A percentile compares a stretch with the other conserved stretches of the same genome.
Conservation (phyloP, 2,797 vertebrate genomes). For the Lophius americanus region DNA sequence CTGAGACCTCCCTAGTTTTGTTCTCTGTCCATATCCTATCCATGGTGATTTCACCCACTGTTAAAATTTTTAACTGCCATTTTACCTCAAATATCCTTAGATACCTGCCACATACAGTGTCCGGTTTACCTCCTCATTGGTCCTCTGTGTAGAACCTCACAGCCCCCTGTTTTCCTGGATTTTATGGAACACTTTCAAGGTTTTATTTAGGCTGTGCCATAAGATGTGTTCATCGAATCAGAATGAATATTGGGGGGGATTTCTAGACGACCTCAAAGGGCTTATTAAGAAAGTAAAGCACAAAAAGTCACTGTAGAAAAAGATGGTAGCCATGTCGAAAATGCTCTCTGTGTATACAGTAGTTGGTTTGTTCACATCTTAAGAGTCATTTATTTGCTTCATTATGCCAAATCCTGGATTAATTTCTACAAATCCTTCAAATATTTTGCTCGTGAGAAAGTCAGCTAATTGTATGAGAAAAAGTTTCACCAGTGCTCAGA, state of each 20-base stretch:
- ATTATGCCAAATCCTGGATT: conserved; percentile 9
- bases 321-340: conserved; percentile 18
- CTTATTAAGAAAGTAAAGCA: conserved; percentile 29
- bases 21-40: conserved; percentile 46
- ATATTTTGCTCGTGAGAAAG: not conserved
- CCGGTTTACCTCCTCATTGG: conserved; percentile 46
- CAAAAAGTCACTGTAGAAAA: conserved; percentile 39
- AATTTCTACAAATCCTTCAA: not conserved
- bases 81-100: conserved; percentile 41
- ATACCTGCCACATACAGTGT: conserved; percentile 48
- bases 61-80: conserved; percentile 39
- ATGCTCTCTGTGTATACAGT: conserved; percentile 4
- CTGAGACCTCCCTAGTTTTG: conserved; percentile 41
- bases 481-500: not conserved
- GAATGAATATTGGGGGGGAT: conserved; percentile 25
- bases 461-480: no score
- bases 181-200: conserved; percentile 23
- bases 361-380: conserved; percentile 21
- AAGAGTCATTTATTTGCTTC: conserved; percentile 5
- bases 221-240: conserved; percentile 21
- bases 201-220: conserved; percentile 32
- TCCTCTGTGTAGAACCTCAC: conserved; percentile 25
- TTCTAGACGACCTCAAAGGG: conserved; percentile 31
- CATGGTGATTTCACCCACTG: conserved; percentile 38
- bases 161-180: conserved; percentile 29